Conservation (phyloP, 2,113 vertebrate genomes). For the Leucopsar rothschildi region DNA sequence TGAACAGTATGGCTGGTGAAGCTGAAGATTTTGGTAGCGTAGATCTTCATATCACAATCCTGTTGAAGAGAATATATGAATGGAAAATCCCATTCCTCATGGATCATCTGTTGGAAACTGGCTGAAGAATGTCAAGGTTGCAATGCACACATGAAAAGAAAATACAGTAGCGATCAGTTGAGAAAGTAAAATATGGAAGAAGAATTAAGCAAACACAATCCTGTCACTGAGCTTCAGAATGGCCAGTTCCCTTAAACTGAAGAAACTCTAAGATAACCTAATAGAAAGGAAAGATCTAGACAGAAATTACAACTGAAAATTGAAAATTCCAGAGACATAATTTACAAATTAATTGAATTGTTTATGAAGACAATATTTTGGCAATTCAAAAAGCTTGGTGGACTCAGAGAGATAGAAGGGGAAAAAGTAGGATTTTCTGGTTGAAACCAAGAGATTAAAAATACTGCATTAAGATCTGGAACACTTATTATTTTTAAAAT, state of each 20-base stretch:
- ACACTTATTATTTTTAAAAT: not conserved
- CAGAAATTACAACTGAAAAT: not conserved
- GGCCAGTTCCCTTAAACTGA: not conserved
- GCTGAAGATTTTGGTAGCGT: not conserved
- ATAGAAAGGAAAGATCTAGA: not conserved
- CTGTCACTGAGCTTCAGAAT: not conserved
- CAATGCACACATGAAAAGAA: not conserved
- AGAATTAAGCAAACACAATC: not conserved
- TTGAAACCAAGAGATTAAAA: not conserved
- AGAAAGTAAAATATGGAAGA: not conserved
- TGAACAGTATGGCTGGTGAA: not conserved
- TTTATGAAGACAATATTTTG: not conserved
- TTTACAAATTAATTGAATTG: not conserved
- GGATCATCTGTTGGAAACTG: not conserved
- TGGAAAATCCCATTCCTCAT: not conserved
- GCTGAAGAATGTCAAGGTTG: not conserved
- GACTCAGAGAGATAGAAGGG: not conserved
- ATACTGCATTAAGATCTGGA: not conserved
- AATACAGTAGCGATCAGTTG: not conserved
- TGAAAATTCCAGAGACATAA: not conserved
- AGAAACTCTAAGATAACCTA: not conserved
- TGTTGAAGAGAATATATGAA: not conserved
- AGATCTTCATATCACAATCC: not conserved
- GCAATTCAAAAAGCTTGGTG: not conserved
- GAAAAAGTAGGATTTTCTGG: fast-evolving